Percentiles rank a stretch among this genome's conserved stretches.
These are phyloP conservation scores for Dorcus hopei DNA, from an alignment of 2,888 invertebrate species.

Conservation along the genomic window DNA sequence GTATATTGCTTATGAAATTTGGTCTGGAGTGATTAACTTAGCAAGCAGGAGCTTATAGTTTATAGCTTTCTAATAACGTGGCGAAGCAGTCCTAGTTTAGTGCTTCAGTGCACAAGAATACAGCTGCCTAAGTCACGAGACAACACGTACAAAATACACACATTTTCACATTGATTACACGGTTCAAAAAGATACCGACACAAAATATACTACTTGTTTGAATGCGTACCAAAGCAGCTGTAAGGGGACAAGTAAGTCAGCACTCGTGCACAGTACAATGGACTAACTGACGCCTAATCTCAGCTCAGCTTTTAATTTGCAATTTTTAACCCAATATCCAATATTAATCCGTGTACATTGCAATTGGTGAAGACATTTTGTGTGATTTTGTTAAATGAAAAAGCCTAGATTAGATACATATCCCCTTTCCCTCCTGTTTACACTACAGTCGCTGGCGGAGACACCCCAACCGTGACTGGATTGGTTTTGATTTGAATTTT, in stretches of 20 bases:
- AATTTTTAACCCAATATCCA: conserved; percentile 36
- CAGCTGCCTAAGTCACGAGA: conserved; percentile 17
- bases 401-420: conserved; percentile 41
- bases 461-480: neutral
- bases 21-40: neutral
- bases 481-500: conserved; percentile 13
- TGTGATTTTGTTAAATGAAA: conserved; percentile 41
- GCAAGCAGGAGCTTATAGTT: conserved; percentile 29
- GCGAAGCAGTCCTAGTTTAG: conserved; percentile 8
- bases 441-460: neutral
- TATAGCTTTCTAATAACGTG: conserved; percentile 27
- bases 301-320: conserved; percentile 53
- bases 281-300: conserved; percentile 52
- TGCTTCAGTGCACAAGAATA: conserved; percentile 16
- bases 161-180: conserved; percentile 1
- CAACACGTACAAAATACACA: conserved; percentile 12
- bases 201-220: conserved; percentile 1
- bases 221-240: conserved; percentile 27
- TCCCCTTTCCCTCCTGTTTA: neutral
- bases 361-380: conserved; percentile 41
- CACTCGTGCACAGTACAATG: conserved; percentile 52
- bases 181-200: neutral
- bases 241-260: conserved; percentile 45
- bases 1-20: neutral
- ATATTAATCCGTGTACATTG: conserved; percentile 47